Evolutionary conservation across 1,140 invertebrate species (phyloP).

Genomic region (Brachionus plicatilis): DNA sequence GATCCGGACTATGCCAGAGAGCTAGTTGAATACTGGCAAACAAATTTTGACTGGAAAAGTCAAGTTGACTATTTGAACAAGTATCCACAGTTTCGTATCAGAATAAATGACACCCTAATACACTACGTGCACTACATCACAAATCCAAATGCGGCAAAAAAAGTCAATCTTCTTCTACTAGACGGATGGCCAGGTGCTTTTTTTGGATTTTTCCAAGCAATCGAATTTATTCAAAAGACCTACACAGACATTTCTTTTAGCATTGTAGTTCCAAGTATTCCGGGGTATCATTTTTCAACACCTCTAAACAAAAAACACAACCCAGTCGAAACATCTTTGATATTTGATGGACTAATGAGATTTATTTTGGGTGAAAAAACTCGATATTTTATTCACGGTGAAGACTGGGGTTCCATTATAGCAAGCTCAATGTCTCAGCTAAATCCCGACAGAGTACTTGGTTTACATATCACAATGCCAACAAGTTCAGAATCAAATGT

Average conservation of each 20-base stretch:
- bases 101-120: constrained; percentile 67
- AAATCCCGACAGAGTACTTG: constrained; percentile 60
- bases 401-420: constrained; percentile 63
- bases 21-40: constrained; percentile 68
- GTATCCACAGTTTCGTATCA: constrained; percentile 66
- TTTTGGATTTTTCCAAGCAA: constrained; percentile 75
- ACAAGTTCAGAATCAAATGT: background rate
- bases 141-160: constrained; percentile 45
- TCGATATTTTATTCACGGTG: constrained; percentile 75
- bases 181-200: constrained; percentile 85
- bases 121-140: constrained; percentile 61
- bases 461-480: constrained; percentile 40
- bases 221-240: constrained; percentile 50
- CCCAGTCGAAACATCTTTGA: background rate
- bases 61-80: constrained; percentile 65
- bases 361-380: constrained; percentile 58
- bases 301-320: constrained; percentile 43
- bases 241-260: constrained; percentile 61
- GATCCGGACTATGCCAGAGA: constrained; percentile 45
- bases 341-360: background rate
- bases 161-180: constrained; percentile 65
- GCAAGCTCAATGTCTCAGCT: constrained; percentile 60
- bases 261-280: constrained; percentile 71
- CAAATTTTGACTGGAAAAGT: constrained; percentile 69
- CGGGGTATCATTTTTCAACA: constrained; percentile 77